These are phyloP conservation scores for Machaerirhynchus nigripectus DNA, from an alignment of 2,113 vertebrate species.

Conservation along the genomic window DNA sequence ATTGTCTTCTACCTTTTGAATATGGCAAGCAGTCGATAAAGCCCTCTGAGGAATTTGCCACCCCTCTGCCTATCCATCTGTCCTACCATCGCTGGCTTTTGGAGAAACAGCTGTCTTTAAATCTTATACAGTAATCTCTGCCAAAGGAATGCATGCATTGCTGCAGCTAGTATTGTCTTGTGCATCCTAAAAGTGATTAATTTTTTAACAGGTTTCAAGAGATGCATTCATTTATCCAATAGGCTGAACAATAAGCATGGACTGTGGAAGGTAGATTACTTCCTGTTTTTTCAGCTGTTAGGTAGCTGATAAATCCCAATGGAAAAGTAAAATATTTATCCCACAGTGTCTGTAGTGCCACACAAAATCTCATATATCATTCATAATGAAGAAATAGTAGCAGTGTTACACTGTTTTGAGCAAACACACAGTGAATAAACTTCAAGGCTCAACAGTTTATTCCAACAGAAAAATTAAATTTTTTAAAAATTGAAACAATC, in stretches of 20 bases:
- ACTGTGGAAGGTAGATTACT: background rate
- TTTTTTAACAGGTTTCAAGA: conserved; percentile 14
- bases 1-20: background rate
- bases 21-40: conserved; percentile 1
- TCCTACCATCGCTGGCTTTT: conserved; percentile 1
- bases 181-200: conserved; percentile 31
- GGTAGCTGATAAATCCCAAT: background rate
- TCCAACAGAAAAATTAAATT: background rate
- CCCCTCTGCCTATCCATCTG: conserved; percentile 49
- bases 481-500: background rate
- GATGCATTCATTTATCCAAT: conserved; percentile 6
- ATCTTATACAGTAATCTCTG: conserved; percentile 6
- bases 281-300: conserved; percentile 2
- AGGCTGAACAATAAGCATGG: background rate
- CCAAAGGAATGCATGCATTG: conserved; percentile 23
- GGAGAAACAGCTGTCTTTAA: conserved; percentile 41
- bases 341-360: background rate
- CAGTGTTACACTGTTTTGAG: background rate
- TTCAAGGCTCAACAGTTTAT: background rate
- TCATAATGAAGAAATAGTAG: background rate
- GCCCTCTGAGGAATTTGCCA: conserved; percentile 21
- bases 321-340: conserved; percentile 17
- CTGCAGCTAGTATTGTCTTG: background rate
- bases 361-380: background rate
- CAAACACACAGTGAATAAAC: background rate